These are phyloP conservation scores for Bugula neritina DNA, from an alignment of 2,888 invertebrate genomes.

Conservation along the genomic window DNA sequence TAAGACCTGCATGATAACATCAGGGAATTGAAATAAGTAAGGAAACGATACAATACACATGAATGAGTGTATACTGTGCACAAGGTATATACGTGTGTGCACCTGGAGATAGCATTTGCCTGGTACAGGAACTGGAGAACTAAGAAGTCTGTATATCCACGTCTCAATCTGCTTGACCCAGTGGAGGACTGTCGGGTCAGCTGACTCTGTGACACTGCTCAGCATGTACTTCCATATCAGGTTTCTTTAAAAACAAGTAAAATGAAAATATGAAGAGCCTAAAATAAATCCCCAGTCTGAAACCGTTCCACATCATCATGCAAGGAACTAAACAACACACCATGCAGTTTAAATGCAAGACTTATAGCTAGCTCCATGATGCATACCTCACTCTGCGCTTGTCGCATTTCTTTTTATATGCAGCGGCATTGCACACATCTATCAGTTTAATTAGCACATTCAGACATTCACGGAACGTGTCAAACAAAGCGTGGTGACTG, in stretches of 20 bases:
- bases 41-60: too few species aligned
- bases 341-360: too few species aligned
- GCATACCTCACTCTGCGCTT: neutral
- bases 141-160: constrained; percentile 91
- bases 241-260: constrained; percentile 2
- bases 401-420: constrained; percentile 69
- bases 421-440: constrained; percentile 91
- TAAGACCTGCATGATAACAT: too few species aligned
- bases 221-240: constrained; percentile 23
- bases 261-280: too few species aligned
- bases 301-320: too few species aligned
- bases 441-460: constrained; percentile 90
- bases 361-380: too few species aligned
- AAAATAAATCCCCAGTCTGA: too few species aligned
- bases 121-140: constrained; percentile 95
- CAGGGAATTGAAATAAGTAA: too few species aligned
- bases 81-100: too few species aligned
- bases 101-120: constrained; percentile 79
- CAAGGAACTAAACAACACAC: too few species aligned
- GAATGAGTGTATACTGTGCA: too few species aligned
- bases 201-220: neutral
- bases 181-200: constrained; percentile 73
- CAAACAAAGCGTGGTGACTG: constrained; percentile 98
- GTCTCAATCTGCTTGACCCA: constrained; percentile 97
- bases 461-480: constrained; percentile 94